These are phyloP conservation scores for Nothocercus julius DNA, from an alignment of 2,113 vertebrate species.

Conservation along the genomic window DNA sequence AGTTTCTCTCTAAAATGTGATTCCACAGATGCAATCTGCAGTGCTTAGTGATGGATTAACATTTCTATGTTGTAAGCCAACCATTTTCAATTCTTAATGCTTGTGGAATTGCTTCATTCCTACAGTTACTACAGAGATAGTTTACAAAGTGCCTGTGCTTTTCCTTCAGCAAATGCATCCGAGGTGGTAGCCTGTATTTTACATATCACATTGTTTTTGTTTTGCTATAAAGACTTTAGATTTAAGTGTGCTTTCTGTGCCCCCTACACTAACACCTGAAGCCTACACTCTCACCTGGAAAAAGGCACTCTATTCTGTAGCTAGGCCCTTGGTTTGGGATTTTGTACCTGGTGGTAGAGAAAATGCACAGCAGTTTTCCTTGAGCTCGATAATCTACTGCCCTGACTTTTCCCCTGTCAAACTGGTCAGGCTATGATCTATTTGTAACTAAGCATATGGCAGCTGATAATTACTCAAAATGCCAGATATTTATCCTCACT, in stretches of 20 bases:
- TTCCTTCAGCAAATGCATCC: background rate
- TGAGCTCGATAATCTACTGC: background rate
- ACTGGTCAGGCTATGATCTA: background rate
- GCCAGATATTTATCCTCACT: background rate
- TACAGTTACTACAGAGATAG: background rate
- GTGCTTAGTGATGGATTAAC: background rate
- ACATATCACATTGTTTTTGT: constrained; percentile 21
- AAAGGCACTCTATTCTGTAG: background rate
- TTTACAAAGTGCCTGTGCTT: background rate
- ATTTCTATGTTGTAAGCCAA: background rate
- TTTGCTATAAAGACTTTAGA: constrained; percentile 9
- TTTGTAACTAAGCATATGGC: background rate
- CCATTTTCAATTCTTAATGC: background rate
- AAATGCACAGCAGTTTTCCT: background rate
- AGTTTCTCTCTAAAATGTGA: background rate
- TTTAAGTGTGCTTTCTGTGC: background rate
- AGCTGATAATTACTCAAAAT: background rate
- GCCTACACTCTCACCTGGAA: background rate
- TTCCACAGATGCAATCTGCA: background rate
- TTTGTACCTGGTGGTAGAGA: background rate
- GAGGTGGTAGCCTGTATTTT: background rate
- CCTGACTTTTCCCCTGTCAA: background rate
- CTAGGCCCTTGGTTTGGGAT: background rate
- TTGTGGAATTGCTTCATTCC: background rate
- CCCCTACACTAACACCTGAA: background rate